Percentiles rank a stretch among this genome's conserved stretches.
Conservation (phyloP, 1,140 invertebrate genomes). For the Drosophila auraria region DNA sequence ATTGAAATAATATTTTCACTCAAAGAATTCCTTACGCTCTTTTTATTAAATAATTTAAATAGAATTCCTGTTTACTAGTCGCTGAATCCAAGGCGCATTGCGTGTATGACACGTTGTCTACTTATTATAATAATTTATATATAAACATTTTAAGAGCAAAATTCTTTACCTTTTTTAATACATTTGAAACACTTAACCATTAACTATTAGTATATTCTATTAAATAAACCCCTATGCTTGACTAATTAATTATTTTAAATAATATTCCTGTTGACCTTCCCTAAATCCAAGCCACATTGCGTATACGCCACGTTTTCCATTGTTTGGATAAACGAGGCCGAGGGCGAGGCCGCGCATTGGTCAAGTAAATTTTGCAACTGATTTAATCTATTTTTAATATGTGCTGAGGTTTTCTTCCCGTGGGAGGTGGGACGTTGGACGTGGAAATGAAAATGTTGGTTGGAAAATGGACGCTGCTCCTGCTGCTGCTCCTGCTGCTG, state of each 20-base stretch:
- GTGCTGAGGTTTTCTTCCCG: slow-evolving; percentile 29
- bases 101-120: slow-evolving; percentile 46
- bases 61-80: background rate
- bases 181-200: too few species aligned
- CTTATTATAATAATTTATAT: too few species aligned
- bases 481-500: too few species aligned
- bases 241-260: too few species aligned
- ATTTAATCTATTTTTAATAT: slow-evolving; percentile 76
- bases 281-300: slow-evolving; percentile 13
- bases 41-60: background rate
- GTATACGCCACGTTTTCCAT: slow-evolving; percentile 44
- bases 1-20: background rate
- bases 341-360: slow-evolving; percentile 4
- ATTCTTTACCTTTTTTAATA: too few species aligned
- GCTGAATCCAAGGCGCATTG: slow-evolving; percentile 1
- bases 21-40: too few species aligned
- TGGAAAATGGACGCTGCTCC: slow-evolving; percentile 5
- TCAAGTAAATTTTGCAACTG: slow-evolving; percentile 56
- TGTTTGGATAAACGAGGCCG: background rate
- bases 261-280: background rate
- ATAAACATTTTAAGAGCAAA: too few species aligned
- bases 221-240: too few species aligned
- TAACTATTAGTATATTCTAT: too few species aligned
- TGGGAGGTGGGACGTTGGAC: too few species aligned
- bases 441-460: slow-evolving; percentile 39